These are phyloP conservation scores for Falco novaeseelandiae DNA, from an alignment of 2,797 vertebrate genomes.

Conservation along the genomic window DNA sequence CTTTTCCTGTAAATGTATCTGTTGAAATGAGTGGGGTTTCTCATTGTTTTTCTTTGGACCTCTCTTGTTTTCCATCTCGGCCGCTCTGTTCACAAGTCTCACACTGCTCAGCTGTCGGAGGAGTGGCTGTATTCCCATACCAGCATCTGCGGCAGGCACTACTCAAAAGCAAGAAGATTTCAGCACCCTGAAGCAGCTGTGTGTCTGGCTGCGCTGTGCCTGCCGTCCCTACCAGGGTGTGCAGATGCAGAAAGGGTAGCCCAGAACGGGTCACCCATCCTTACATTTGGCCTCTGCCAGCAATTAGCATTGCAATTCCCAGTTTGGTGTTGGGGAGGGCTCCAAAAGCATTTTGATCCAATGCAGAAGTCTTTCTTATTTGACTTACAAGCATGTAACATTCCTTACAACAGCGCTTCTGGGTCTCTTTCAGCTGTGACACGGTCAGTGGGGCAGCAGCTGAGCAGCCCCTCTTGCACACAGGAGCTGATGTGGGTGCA, in stretches of 20 bases:
- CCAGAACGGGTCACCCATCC: background rate
- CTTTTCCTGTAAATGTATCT: background rate
- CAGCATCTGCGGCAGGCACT: background rate
- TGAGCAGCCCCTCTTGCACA: background rate
- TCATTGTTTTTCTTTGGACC: background rate
- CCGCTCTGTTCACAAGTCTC: background rate
- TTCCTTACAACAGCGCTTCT: rapidly evolving
- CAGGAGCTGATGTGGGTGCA: background rate
- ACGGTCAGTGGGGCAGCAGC: background rate
- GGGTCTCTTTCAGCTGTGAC: background rate
- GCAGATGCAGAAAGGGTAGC: background rate
- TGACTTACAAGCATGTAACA: background rate
- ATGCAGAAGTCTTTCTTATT: background rate
- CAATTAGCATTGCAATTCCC: background rate
- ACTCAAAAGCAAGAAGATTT: background rate
- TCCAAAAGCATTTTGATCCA: background rate
- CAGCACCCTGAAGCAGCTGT: too few species aligned
- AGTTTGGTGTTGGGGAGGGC: background rate
- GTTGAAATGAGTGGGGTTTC: background rate
- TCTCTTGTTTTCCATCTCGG: background rate
- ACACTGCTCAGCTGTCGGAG: background rate
- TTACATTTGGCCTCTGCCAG: background rate
- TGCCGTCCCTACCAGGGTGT: rapidly evolving
- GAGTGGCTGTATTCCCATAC: background rate
- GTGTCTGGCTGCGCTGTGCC: background rate